A percentile compares a stretch with the other conserved stretches of the same genome.
These are phyloP conservation scores for Drosophila varians DNA, from an alignment of 1,140 invertebrate species.

Conservation along the genomic window DNA sequence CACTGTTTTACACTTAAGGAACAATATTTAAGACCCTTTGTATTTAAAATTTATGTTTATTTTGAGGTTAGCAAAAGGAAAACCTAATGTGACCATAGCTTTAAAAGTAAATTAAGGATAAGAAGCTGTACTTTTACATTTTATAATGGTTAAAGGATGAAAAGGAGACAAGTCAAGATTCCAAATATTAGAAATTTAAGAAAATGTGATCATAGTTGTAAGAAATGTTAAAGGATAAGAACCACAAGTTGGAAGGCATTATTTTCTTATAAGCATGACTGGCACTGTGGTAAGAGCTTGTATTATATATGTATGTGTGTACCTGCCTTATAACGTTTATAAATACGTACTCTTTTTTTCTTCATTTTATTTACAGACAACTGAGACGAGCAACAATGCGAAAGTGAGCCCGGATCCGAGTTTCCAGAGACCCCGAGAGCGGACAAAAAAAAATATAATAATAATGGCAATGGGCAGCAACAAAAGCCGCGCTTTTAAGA, in stretches of 20 bases:
- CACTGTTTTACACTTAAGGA: neutral
- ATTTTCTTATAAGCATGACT: neutral
- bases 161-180: no score
- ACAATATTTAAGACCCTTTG: neutral
- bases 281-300: neutral
- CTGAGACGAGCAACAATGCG: constrained; percentile 73
- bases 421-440: constrained; percentile 8
- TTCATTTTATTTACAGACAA: constrained; percentile 57
- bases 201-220: no score
- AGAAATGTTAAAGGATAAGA: no score
- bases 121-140: no score
- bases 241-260: neutral
- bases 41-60: no score
- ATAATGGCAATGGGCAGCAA: constrained; percentile 58
- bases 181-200: no score
- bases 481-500: constrained; percentile 21
- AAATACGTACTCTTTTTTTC: constrained; percentile 57
- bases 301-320: constrained; percentile 19
- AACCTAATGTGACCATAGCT: no score
- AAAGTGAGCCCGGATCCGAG: constrained; percentile 55
- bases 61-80: no score
- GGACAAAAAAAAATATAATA: constrained; percentile 24
- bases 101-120: no score
- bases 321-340: constrained; percentile 18
- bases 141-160: no score